phyloP scores from a whole-genome alignment of 2,113 vertebrate genomes.

The Pachyramphus minor region DNA sequence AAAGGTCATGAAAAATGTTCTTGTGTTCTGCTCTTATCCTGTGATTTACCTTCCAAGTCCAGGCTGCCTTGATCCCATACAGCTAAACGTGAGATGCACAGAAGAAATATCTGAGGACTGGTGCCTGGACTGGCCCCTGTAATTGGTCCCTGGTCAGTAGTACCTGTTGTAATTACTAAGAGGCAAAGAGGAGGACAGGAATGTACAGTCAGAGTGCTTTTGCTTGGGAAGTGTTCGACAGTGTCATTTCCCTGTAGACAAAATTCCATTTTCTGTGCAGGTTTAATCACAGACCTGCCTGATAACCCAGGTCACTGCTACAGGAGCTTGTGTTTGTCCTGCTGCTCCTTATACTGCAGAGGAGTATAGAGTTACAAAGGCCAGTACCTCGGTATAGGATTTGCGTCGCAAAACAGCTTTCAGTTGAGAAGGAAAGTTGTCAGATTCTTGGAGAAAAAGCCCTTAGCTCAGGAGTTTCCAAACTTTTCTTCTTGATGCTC shows the following conservation, averaged over 20 bases:
- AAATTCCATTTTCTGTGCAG: slow-evolving; percentile 34
- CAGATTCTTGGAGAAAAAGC: background rate
- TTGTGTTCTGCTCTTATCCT: background rate
- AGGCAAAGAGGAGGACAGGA: background rate
- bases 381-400: background rate
- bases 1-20: background rate
- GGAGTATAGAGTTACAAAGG: slow-evolving; percentile 4
- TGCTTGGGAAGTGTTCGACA: background rate
- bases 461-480: slow-evolving; percentile 6
- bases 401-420: background rate
- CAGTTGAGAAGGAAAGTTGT: background rate
- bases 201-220: background rate
- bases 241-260: background rate
- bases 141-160: background rate
- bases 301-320: slow-evolving; percentile 28
- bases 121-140: background rate
- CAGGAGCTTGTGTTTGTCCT: slow-evolving; percentile 21
- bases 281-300: slow-evolving; percentile 6
- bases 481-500: slow-evolving; percentile 12
- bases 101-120: background rate
- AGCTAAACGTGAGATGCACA: background rate
- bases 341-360: background rate
- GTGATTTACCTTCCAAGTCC: background rate
- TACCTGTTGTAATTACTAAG: background rate
- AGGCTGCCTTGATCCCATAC: background rate